These are phyloP conservation scores for Blastobasis adustella DNA, from an alignment of 2,888 invertebrate genomes.

Conservation along the genomic window DNA sequence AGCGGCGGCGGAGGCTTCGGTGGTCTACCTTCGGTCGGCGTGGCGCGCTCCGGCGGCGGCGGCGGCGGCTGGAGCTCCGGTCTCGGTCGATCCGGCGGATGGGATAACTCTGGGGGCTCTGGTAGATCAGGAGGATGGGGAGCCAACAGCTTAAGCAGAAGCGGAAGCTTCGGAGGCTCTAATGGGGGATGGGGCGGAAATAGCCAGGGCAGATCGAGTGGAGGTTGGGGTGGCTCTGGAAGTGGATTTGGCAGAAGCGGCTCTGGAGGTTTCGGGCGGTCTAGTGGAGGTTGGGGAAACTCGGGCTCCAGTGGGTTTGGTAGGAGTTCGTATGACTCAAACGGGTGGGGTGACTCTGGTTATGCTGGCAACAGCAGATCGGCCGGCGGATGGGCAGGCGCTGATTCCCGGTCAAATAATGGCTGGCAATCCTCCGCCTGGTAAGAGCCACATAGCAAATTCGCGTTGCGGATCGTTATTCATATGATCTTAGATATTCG, in stretches of 20 bases:
- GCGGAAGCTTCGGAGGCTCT: neutral
- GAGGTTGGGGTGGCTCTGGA: constrained; percentile 8
- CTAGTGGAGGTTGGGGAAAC: constrained; percentile 6
- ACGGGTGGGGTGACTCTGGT: neutral
- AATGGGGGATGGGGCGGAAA: constrained; percentile 7
- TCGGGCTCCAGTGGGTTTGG: constrained; percentile 3
- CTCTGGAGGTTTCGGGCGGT: constrained; percentile 3
- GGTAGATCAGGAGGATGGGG: constrained; percentile 9
- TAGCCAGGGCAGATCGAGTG: constrained; percentile 6
- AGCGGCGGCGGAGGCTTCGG: constrained; percentile 17
- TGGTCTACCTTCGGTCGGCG: constrained; percentile 13
- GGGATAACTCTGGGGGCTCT: neutral
- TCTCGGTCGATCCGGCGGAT: neutral
- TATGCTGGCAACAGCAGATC: neutral
- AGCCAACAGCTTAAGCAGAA: constrained; percentile 5
- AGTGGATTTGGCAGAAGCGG: neutral
- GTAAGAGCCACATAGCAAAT: constrained; percentile 3
- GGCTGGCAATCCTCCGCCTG: constrained; percentile 20
- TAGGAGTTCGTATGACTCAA: neutral
- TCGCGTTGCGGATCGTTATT: too few species aligned
- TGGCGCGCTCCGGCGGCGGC: constrained; percentile 8
- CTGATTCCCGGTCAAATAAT: neutral
- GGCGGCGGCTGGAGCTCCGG: neutral
- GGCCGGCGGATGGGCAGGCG: neutral
- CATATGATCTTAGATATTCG: too few species aligned